Percentiles rank a stretch among this genome's conserved stretches.
These are phyloP conservation scores for Parelbella ahira DNA, from an alignment of 2,888 invertebrate genomes.

Conservation along the genomic window DNA sequence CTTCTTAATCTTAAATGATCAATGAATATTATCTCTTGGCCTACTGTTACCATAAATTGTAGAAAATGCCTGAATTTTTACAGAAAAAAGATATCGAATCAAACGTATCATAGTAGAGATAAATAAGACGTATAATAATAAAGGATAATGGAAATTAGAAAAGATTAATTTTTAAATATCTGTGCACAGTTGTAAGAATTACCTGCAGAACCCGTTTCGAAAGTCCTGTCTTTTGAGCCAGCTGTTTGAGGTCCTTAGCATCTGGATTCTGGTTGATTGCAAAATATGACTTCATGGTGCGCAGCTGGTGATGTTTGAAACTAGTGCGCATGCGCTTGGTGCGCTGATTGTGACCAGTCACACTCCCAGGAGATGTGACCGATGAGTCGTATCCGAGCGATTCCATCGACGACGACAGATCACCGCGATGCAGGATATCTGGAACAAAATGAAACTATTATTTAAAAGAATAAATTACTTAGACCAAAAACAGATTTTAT, in stretches of 20 bases:
- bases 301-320: constrained; percentile 98
- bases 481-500: too few species aligned
- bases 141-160: too few species aligned
- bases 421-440: constrained; percentile 88
- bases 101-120: too few species aligned
- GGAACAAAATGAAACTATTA: constrained; percentile 48
- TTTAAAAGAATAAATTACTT: too few species aligned
- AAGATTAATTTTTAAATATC: too few species aligned
- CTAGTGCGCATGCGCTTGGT: constrained; percentile 99
- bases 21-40: too few species aligned
- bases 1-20: too few species aligned
- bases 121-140: too few species aligned
- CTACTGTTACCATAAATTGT: too few species aligned
- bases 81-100: too few species aligned
- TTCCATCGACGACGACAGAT: constrained; percentile 88
- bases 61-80: too few species aligned
- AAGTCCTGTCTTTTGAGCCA: constrained; percentile 98
- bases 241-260: constrained; percentile 98
- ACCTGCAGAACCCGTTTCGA: constrained; percentile 99
- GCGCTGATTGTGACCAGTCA: constrained; percentile 81
- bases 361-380: constrained; percentile 85
- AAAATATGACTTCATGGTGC: constrained; percentile 99
- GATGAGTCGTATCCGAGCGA: constrained; percentile 88
- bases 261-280: constrained; percentile 99
- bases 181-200: constrained; percentile 32